A percentile compares a stretch with the other conserved stretches of the same genome.
Evolutionary conservation across 2,113 vertebrate genomes (phyloP).

Genomic region (Perognathus longimembris): DNA sequence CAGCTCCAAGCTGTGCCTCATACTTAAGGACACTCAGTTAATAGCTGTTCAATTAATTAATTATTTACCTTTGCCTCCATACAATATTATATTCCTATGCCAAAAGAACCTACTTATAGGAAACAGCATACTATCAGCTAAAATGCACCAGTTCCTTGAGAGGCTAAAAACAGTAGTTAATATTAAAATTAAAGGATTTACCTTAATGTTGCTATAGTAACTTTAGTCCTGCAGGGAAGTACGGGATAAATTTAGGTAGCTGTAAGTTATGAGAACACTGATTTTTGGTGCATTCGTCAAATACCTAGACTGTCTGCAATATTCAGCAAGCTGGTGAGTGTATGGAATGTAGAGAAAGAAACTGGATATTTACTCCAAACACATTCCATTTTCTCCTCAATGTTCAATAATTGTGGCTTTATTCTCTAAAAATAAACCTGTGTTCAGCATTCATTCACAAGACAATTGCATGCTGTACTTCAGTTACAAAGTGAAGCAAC

Average conservation of each 20-base stretch:
- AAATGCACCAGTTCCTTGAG: constrained; percentile 6
- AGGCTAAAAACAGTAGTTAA: background rate
- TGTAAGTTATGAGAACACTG: background rate
- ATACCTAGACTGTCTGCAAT: background rate
- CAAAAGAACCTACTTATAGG: background rate
- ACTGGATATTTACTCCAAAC: background rate
- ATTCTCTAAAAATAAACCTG: background rate
- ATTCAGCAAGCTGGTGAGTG: background rate
- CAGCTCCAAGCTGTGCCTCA: background rate
- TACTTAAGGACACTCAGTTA: background rate
- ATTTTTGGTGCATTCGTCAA: background rate
- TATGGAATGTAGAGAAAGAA: background rate
- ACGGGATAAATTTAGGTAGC: background rate
- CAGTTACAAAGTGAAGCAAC: constrained; percentile 21
- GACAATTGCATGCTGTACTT: background rate
- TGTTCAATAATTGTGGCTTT: background rate
- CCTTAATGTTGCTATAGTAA: constrained; percentile 13
- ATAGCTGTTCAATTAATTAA: background rate
- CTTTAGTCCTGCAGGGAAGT: constrained; percentile 28
- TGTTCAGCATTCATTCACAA: background rate
- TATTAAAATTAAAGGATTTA: background rate
- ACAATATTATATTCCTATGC: background rate
- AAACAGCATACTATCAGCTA: constrained; percentile 2
- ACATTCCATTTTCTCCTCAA: background rate
- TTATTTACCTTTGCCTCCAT: background rate